Conservation (phyloP, 2,113 vertebrate genomes). For the Microtus richardsoni region DNA sequence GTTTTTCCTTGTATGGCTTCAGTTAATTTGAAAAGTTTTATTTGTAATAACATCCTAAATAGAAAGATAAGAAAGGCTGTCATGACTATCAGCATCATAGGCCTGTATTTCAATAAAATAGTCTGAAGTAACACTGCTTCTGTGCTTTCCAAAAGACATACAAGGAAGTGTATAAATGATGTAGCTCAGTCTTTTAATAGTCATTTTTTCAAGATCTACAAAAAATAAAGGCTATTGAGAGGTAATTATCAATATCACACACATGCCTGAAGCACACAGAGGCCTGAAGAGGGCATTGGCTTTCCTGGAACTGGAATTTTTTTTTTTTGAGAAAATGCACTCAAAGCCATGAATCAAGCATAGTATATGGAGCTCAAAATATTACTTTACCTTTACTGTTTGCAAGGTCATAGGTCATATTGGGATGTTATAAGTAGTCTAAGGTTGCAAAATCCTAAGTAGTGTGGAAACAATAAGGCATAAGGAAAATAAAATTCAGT, state of each 20-base stretch:
- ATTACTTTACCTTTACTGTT: neutral
- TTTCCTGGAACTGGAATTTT: too few relatives aligned
- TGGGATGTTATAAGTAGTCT: neutral
- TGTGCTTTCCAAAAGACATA: neutral
- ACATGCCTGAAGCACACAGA: neutral
- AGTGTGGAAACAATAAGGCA: neutral
- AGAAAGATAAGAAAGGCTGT: neutral
- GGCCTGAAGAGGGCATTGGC: too few relatives aligned
- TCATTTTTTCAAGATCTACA: neutral
- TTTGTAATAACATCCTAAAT: neutral
- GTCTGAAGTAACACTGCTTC: neutral
- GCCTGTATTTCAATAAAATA: neutral
- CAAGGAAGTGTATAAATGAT: neutral
- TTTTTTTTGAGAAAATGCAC: neutral
- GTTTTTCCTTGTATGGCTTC: neutral
- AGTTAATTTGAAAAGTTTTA: neutral
- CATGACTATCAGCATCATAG: neutral
- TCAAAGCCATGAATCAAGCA: neutral
- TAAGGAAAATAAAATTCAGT: slow-evolving; percentile 24
- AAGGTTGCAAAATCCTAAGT: neutral
- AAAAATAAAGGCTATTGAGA: neutral
- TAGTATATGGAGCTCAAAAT: neutral
- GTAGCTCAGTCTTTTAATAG: neutral
- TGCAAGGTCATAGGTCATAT: neutral
- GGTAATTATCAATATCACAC: neutral